phyloP scores from a whole-genome alignment of 1,140 invertebrate genomes.

The Camponotus floridanus region DNA sequence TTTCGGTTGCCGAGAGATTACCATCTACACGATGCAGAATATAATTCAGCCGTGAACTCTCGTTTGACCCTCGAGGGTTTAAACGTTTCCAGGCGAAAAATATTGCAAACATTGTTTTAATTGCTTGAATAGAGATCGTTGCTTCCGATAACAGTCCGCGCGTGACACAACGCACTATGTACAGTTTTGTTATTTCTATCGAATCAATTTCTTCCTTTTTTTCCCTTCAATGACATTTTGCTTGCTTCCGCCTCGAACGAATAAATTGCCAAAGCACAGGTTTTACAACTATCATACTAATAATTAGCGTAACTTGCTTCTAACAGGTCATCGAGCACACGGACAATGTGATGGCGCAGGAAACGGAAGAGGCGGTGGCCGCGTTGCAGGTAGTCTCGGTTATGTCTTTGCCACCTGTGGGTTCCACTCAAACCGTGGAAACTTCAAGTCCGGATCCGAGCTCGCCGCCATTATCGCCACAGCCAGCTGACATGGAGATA shows the following conservation, averaged over 20 bases:
- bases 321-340: slow-evolving; percentile 87
- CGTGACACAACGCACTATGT: not conserved
- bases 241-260: not conserved
- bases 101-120: slow-evolving; percentile 58
- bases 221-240: not conserved
- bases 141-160: slow-evolving; percentile 17
- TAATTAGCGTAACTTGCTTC: not conserved
- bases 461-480: slow-evolving; percentile 85
- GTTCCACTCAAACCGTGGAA: slow-evolving; percentile 87
- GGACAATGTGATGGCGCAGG: slow-evolving; percentile 86
- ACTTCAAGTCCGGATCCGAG: slow-evolving; percentile 86
- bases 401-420: slow-evolving; percentile 86
- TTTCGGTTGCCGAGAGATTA: slow-evolving; percentile 38
- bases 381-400: slow-evolving; percentile 87
- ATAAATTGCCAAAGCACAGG: not conserved
- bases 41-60: slow-evolving; percentile 40
- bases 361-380: slow-evolving; percentile 86
- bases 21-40: slow-evolving; percentile 14
- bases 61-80: slow-evolving; percentile 50
- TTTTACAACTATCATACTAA: not conserved
- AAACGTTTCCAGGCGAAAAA: slow-evolving; percentile 21
- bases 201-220: slow-evolving; percentile 8
- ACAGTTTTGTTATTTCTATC: slow-evolving; percentile 33
- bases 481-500: slow-evolving; percentile 75
- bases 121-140: slow-evolving; percentile 35